phyloP scores from a whole-genome alignment of 2,888 invertebrate species.

The Thyatira batis region DNA sequence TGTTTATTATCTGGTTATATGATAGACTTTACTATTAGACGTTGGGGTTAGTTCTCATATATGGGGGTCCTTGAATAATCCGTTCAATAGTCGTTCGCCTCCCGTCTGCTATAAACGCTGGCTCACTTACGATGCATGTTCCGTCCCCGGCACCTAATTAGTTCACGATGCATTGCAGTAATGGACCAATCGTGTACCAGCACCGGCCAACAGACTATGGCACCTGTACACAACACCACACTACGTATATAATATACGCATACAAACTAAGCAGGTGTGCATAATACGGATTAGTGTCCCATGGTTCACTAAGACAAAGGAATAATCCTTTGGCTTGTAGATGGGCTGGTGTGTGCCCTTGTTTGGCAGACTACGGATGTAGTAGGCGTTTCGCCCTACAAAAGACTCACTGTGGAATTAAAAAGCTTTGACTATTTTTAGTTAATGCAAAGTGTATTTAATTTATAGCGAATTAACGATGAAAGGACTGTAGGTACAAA shows the following conservation, averaged over 20 bases:
- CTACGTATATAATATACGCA: slow-evolving; percentile 19
- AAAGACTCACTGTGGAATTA: too few species aligned
- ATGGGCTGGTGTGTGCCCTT: neutral
- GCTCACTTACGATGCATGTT: slow-evolving; percentile 14
- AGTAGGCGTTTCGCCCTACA: too few species aligned
- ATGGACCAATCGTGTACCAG: slow-evolving; percentile 47
- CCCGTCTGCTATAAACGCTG: neutral
- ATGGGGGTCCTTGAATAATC: slow-evolving; percentile 10
- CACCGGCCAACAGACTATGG: slow-evolving; percentile 22
- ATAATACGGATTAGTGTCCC: slow-evolving; percentile 13
- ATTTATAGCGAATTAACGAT: too few species aligned
- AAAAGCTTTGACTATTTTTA: too few species aligned
- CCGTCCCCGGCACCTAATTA: slow-evolving; percentile 47
- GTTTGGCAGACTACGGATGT: too few species aligned
- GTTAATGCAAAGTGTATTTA: too few species aligned
- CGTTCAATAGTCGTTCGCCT: slow-evolving; percentile 6
- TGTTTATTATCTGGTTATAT: neutral
- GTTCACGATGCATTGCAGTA: slow-evolving; percentile 44
- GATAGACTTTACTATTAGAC: neutral
- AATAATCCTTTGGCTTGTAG: neutral
- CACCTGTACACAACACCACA: slow-evolving; percentile 17
- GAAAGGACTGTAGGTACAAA: too few species aligned
- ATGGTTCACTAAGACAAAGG: slow-evolving; percentile 8
- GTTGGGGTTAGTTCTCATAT: neutral
- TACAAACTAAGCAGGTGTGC: slow-evolving; percentile 14